Evolutionary conservation across 1,140 invertebrate species (phyloP), one percentile per base, ranked within the genome.

Genomic region (Drosophila kikkawai): DNA sequence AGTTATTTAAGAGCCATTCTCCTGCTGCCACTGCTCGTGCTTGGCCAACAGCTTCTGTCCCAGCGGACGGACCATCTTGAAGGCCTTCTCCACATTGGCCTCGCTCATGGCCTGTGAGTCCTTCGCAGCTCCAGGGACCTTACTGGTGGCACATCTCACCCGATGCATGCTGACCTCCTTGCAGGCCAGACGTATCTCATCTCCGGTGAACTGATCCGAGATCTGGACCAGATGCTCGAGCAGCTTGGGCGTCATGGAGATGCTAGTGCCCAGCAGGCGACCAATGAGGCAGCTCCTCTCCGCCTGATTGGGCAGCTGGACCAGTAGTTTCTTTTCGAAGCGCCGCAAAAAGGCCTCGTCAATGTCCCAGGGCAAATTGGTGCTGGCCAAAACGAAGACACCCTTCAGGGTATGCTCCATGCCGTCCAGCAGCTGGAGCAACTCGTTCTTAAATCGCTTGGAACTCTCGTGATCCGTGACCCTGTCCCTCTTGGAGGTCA

Each of bases 361-460:
- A 65, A 98, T 94, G 88, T 98, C 97, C 98, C 98, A 99, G 9
- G 98, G 98, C 60, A 97, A 93, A 93, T 99, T 99, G 17, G 98
- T 97, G 51, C 97, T 97, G 22, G 97, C 97, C 45, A 99, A 93
- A 0, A 99, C 93, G 79, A 99, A 96, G 36, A 99, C 95, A 7
- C 92, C 87, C 32, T 67, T 80, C 8, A 78, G 15, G 0, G 86
- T 82, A 34, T 93, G 91, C n/a, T 95, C 93, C 75, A 96, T 88
- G 8, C 98, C 98, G 92, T 99, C 99, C 91, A 99, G 95, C 93
- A 99, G 96, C 9, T 97, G 95, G 0, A 99, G 95, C 4, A 99
- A 93, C 93, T 99, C 98, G 26, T 98, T 96, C 94, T 98, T 98
- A 15, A 99, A 96, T 67, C 98, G 94, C 65, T 98, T 94, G 22